Conservation (phyloP, 2,888 invertebrate genomes). For the Cosmorhoe ocellata region DNA sequence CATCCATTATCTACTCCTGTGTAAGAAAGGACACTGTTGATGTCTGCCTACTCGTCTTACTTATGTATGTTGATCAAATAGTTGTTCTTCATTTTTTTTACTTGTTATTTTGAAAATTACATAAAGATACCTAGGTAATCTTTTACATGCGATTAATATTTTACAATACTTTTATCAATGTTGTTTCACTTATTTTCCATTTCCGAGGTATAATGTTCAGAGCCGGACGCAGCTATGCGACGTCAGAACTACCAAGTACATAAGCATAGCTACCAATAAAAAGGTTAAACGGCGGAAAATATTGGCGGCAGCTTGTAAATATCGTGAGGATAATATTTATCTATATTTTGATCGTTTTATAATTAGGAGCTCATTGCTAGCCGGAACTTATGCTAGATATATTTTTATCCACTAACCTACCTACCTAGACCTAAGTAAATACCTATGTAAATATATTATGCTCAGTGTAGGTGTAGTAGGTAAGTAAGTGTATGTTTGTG, state of each 20-base stretch:
- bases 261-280: slow-evolving; percentile 22
- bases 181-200: slow-evolving; percentile 27
- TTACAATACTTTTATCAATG: not conserved
- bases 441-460: too few species aligned
- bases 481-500: too few species aligned
- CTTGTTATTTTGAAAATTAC: not conserved
- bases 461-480: too few species aligned
- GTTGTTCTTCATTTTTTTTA: not conserved
- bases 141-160: not conserved
- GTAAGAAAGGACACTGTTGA: too few species aligned
- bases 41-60: too few species aligned
- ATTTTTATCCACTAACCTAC: not conserved
- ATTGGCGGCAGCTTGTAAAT: slow-evolving; percentile 29
- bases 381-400: slow-evolving; percentile 46
- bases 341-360: slow-evolving; percentile 44
- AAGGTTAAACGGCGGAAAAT: slow-evolving; percentile 30
- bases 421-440: too few species aligned
- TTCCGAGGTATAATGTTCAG: slow-evolving; percentile 14
- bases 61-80: too few species aligned
- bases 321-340: slow-evolving; percentile 30
- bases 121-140: too few species aligned
- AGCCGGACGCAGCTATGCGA: slow-evolving; percentile 35
- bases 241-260: slow-evolving; percentile 24
- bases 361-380: slow-evolving; percentile 49
- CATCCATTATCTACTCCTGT: too few species aligned